Evolutionary conservation across 2,113 vertebrate genomes (phyloP).

Genomic region (Rhinopomastus cyanomelas): DNA sequence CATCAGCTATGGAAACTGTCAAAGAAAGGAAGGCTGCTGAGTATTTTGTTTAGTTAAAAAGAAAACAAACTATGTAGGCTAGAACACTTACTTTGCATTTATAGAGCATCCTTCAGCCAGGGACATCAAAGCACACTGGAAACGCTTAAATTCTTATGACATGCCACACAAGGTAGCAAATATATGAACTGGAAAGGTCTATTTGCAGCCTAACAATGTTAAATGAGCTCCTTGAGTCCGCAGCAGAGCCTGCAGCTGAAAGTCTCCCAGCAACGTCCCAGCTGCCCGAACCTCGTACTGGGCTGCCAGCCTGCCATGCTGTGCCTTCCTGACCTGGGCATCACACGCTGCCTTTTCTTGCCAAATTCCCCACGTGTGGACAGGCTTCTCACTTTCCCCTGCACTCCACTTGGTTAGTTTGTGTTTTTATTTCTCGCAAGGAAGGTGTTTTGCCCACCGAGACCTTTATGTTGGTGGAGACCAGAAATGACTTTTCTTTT

Average conservation of each 20-base stretch:
- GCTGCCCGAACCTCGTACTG: background rate
- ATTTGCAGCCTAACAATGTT: rapidly evolving
- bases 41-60: conserved; percentile 33
- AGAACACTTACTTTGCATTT: conserved; percentile 66
- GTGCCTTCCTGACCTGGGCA: rapidly evolving
- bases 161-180: background rate
- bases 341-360: background rate
- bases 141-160: background rate
- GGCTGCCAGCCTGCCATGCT: background rate
- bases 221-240: background rate
- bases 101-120: conserved; percentile 53
- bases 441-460: background rate
- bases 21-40: background rate
- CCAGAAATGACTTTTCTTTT: background rate
- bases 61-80: background rate
- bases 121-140: conserved; percentile 28
- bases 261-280: background rate
- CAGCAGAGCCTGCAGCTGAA: background rate
- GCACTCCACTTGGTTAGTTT: background rate
- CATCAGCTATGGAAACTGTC: conserved; percentile 33
- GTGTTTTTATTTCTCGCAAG: background rate
- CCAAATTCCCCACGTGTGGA: background rate
- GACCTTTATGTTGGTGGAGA: background rate
- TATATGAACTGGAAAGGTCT: background rate
- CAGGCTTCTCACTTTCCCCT: background rate